Percentiles rank a stretch among this genome's conserved stretches.
Conservation (phyloP, 2,797 vertebrate species). For the Sebastes minor region DNA sequence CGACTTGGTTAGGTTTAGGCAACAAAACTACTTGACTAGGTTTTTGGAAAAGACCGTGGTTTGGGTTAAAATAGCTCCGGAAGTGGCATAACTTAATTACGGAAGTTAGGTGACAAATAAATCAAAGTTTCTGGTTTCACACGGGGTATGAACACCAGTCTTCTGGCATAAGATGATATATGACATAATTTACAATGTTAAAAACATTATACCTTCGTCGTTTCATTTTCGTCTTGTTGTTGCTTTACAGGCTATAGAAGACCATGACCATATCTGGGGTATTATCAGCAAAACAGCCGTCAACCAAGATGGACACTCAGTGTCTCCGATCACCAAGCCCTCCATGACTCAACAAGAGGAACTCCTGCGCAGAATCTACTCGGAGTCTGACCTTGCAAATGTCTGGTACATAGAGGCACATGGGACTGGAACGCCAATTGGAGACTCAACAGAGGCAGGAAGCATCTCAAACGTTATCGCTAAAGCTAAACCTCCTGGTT, state of each 20-base stretch:
- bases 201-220: background rate
- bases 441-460: conserved; percentile 83
- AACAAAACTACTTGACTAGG: too few species aligned
- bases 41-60: too few species aligned
- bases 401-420: conserved; percentile 87
- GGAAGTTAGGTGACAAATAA: too few species aligned
- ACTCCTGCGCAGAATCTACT: conserved; percentile 83
- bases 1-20: fast-evolving
- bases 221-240: background rate
- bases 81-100: too few species aligned
- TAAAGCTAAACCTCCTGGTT: conserved; percentile 68
- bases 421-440: conserved; percentile 85
- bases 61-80: too few species aligned
- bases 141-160: too few species aligned
- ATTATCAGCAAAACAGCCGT: conserved; percentile 84
- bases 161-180: too few species aligned
- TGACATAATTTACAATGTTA: too few species aligned
- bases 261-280: conserved; percentile 87
- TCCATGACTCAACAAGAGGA: conserved; percentile 84
- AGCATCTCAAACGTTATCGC: conserved; percentile 81
- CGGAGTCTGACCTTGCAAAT: conserved; percentile 66
- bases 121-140: too few species aligned
- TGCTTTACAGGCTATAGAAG: conserved; percentile 81
- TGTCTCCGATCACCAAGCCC: conserved; percentile 81
- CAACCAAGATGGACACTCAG: conserved; percentile 84